A percentile compares a stretch with the other conserved stretches of the same genome.
phyloP scores from a whole-genome alignment of 35 echinoderm and acorn worm genomes.

The Anneissia japonica region DNA sequence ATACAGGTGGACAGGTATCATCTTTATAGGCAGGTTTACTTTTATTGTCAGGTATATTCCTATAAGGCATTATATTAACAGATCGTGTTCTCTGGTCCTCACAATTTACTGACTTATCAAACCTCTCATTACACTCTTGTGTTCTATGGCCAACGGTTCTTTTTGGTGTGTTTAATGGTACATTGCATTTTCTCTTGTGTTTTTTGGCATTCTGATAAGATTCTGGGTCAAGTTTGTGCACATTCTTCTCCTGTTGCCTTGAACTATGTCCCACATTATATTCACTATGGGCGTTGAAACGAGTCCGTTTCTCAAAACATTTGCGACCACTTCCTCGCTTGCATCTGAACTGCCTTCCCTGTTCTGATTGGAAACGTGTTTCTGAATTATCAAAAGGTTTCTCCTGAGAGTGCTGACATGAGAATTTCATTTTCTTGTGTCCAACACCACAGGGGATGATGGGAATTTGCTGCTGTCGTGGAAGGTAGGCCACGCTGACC shows the following conservation, averaged over 20 bases:
- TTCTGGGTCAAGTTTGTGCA: background rate
- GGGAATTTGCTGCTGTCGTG: slow-evolving; percentile 67
- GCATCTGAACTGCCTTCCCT: background rate
- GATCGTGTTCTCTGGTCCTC: background rate
- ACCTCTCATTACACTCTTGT: background rate
- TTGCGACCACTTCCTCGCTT: background rate
- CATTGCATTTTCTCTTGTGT: background rate
- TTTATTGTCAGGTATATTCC: background rate
- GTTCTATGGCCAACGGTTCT: background rate
- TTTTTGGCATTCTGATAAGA: background rate
- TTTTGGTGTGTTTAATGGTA: background rate
- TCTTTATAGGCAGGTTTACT: background rate
- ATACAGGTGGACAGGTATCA: background rate
- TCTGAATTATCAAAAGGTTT: background rate
- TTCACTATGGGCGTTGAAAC: background rate
- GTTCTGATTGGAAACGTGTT: background rate
- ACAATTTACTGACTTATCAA: background rate
- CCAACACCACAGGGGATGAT: slow-evolving; percentile 25
- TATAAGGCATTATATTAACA: too few species aligned
- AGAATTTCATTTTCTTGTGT: slow-evolving; percentile 32
- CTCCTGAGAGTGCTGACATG: background rate
- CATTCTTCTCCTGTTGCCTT: background rate
- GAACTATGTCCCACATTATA: background rate
- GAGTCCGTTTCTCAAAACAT: background rate
- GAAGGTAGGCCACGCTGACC: slow-evolving; percentile 72